These are phyloP conservation scores for Drosophila nebulosa DNA, from an alignment of 1,140 invertebrate species.

Conservation along the genomic window DNA sequence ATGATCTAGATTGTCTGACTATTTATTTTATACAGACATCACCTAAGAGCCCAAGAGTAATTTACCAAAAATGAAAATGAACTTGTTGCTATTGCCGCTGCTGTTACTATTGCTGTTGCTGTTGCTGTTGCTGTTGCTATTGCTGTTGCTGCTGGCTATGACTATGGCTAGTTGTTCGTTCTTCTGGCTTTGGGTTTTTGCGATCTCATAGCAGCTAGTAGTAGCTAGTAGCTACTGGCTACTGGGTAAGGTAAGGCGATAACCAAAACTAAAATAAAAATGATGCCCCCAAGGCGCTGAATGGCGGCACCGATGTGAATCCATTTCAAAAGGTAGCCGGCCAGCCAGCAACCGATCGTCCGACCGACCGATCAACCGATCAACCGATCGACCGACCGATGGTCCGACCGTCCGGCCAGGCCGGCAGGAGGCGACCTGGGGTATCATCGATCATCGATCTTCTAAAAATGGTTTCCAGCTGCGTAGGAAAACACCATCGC, in stretches of 20 bases:
- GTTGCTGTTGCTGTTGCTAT: background rate
- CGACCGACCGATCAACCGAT: no score
- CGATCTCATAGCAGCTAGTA: constrained; percentile 19
- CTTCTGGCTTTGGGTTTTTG: constrained; percentile 18
- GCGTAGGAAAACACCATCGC: constrained; percentile 79
- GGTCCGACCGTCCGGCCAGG: background rate
- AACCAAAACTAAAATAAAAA: constrained; percentile 70
- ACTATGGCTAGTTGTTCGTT: background rate
- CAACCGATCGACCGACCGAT: no score
- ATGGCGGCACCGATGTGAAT: constrained; percentile 42
- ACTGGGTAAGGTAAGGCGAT: constrained; percentile 70
- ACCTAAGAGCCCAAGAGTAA: constrained; percentile 56
- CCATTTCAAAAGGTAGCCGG: constrained; percentile 52
- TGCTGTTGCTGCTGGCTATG: constrained; percentile 8
- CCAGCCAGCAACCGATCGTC: background rate
- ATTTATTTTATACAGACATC: constrained; percentile 58
- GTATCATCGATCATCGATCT: constrained; percentile 79
- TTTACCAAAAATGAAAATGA: constrained; percentile 74
- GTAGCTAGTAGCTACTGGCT: constrained; percentile 14
- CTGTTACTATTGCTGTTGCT: no score
- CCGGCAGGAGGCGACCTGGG: constrained; percentile 58
- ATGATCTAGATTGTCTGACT: constrained; percentile 68
- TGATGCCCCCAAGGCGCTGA: constrained; percentile 70
- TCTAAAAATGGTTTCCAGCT: constrained; percentile 79
- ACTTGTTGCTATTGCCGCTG: constrained; percentile 51